Evolutionary conservation across 2,888 invertebrate species (phyloP), one percentile per base, ranked within the genome.

Genomic region (Caenorhabditis auriculariae): DNA sequence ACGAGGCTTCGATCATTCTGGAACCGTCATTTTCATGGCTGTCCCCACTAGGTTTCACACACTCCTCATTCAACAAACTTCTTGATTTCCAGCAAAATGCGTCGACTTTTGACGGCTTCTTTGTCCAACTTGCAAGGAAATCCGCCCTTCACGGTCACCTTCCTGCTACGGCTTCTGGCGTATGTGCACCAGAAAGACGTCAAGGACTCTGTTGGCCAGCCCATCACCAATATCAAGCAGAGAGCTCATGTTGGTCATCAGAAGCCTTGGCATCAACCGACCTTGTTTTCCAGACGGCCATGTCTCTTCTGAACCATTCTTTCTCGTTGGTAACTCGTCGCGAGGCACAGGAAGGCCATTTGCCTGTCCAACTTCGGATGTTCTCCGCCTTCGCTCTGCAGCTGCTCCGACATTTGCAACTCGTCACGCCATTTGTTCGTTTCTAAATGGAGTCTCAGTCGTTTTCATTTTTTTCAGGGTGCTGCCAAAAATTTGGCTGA

Each of bases 1-100:
- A 56, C 71, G 80, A 66, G 80, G 80, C 55, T 80, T 74, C 65
- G 80, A 80, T 69, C 75, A 78, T 48, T 69, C 76, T 1, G 80
- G 80, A 59, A 77, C 72, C 21, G 77, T 80, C 32, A 70, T 80
- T 56, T 80, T 80, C 64, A 74, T 77, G 74, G 60, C 71, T 38
- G 52, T 80, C 21, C 78, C 80, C 32, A 78, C 79, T 12, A 70
- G 72, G 74, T 73, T 43, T 23, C 4, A 15, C 19, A 4, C 4
- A 45, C n/a, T 19, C 41, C 7, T 7, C 21, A 21, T 24, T 3
- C 19, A 17, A 1, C 4, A 38, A 39, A 4, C 17, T 26, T 5
- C 4, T 15, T 32, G 28, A 15, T 15, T 54, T 66, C 39, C 56
- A 77, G 79, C 60, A 80, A 80, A 57, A 79, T 80, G 28, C 75